Evolutionary conservation across 2,888 invertebrate genomes (phyloP).

Genomic region (Dryocosmus kuriphilus): DNA sequence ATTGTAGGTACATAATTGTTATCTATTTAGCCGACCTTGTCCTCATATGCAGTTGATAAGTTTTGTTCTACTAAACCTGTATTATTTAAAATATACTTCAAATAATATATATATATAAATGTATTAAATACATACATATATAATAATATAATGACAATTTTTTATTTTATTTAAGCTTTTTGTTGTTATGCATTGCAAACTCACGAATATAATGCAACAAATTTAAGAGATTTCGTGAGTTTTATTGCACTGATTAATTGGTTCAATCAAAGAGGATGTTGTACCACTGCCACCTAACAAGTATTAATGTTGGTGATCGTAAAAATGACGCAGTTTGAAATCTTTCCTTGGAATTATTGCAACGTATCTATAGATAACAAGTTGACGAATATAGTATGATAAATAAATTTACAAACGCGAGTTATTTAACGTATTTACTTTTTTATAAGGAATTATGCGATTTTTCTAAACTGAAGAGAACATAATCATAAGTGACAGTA

Average conservation of each 20-base stretch:
- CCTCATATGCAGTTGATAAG: background rate
- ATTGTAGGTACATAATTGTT: background rate
- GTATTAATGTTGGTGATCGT: background rate
- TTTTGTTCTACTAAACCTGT: background rate
- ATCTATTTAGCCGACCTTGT: background rate
- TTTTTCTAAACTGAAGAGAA: too few relatives aligned
- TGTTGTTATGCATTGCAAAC: background rate
- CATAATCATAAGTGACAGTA: too few relatives aligned
- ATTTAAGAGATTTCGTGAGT: background rate
- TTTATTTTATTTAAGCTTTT: background rate
- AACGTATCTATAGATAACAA: background rate
- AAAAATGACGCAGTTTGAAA: background rate
- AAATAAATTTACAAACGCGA: background rate
- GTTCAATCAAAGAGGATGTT: background rate
- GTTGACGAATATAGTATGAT: background rate
- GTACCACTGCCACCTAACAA: background rate
- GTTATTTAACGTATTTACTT: background rate
- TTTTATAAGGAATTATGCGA: too few relatives aligned
- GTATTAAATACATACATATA: too few relatives aligned
- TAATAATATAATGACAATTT: background rate
- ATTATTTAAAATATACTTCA: background rate
- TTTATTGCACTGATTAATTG: background rate
- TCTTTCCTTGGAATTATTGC: background rate
- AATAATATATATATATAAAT: too few relatives aligned
- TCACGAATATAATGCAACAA: background rate